Conservation (phyloP, 2,888 invertebrate species). For the Thera britannica region DNA sequence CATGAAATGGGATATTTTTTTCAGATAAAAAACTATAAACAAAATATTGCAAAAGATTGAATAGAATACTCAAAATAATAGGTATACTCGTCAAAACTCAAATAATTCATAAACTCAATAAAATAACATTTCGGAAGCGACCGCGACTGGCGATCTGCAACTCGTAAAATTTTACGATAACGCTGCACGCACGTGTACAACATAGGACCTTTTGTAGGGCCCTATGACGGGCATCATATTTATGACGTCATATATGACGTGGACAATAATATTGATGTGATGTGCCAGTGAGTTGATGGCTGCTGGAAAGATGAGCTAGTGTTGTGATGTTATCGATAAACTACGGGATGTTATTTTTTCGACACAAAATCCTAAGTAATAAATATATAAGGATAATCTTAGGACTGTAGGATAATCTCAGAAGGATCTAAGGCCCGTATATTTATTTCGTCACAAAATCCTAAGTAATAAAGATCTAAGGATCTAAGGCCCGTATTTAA, state of each 20-base stretch:
- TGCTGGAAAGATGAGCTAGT: conserved; percentile 21
- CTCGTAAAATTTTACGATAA: conserved; percentile 82
- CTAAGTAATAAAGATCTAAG: no score
- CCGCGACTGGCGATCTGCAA: conserved; percentile 46
- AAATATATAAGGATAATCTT: no score
- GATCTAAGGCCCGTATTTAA: no score
- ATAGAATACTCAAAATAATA: background rate
- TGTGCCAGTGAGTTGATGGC: conserved; percentile 27
- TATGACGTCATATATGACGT: conserved; percentile 63
- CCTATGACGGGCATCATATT: conserved; percentile 67
- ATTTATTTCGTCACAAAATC: no score
- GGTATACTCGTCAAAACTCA: conserved; percentile 38
- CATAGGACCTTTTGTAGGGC: conserved; percentile 44
- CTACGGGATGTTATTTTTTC: background rate
- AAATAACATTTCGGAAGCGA: conserved; percentile 51
- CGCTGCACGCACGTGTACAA: conserved; percentile 67
- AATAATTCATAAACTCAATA: conserved; percentile 45
- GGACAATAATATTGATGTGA: conserved; percentile 34
- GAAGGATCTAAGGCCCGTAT: no score
- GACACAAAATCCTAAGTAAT: no score
- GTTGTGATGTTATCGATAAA: conserved; percentile 19
- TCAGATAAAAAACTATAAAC: no score
- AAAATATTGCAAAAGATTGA: background rate
- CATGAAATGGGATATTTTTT: no score
- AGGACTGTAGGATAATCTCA: no score